A percentile compares a stretch with the other conserved stretches of the same genome.
phyloP scores from a whole-genome alignment of 2,888 invertebrate species.

The Sycophila texana region DNA sequence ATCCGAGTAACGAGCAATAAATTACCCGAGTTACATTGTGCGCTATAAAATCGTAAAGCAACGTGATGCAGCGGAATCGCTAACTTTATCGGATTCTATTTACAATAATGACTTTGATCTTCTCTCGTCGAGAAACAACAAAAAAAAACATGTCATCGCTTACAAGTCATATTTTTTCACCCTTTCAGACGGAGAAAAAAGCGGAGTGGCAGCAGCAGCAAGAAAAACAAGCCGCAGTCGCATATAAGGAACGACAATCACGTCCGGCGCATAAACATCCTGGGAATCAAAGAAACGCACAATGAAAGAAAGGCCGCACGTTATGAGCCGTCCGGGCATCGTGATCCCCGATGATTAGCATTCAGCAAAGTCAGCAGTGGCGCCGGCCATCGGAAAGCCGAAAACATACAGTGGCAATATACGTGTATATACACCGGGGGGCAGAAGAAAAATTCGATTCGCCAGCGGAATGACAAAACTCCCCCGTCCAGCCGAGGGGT shows the following conservation, averaged over 20 bases:
- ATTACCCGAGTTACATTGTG: no score
- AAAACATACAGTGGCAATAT: constrained; percentile 1
- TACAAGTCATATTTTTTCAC: no score
- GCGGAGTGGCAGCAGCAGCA: no score
- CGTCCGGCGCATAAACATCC: constrained; percentile 41
- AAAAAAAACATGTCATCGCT: no score
- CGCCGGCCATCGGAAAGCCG: background rate
- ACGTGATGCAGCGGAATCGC: no score
- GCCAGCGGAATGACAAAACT: constrained; percentile 51
- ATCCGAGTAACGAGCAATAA: no score
- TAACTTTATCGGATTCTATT: no score
- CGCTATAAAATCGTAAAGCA: no score
- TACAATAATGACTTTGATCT: no score
- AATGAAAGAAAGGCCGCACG: constrained; percentile 2
- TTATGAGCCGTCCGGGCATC: background rate
- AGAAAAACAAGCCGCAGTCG: no score
- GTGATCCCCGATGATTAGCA: constrained; percentile 47
- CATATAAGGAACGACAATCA: constrained; percentile 5
- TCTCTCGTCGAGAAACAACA: no score
- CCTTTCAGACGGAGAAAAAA: no score
- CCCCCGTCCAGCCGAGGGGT: background rate
- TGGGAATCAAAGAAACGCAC: constrained; percentile 9
- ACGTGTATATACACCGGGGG: background rate
- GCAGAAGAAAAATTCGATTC: constrained; percentile 48
- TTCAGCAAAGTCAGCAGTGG: constrained; percentile 41